Base-by-base conservation (phyloP, 2,888 invertebrate species). In the Zeuzera pyrina region DNA sequence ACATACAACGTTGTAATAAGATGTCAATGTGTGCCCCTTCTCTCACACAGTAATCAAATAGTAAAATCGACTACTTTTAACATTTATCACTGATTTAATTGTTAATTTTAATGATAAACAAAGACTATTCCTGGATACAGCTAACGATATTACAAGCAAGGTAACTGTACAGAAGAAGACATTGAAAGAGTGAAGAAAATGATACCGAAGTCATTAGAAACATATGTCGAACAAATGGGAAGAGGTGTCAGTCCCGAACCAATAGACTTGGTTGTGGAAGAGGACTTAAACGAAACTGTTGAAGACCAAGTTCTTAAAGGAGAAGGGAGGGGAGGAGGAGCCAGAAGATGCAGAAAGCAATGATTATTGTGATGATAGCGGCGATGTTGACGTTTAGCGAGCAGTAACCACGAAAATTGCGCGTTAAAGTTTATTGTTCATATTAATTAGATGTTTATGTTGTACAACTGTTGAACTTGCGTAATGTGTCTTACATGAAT, bases 331-430 rank as follows among this genome's bases (percentile, higher is more conserved):
- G 8, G 63, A 69, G 10, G 87, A 86, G 73, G 29, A 85, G 71
- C n/a, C n/a, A n/a, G n/a, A n/a, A n/a, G 41, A 87, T 63, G 47
- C 86, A 65, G 70, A 87, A 11, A 89, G 86, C 34, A 87, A 87
- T 28, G 88, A 89, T 22, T 88, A 69, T 43, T 76, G 73, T 39
- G 88, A 90, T 65, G 78, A 88, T 70, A 85, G 89, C 53, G 90
- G 89, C 60, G 91, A 91, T 59, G 86, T 88, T 35, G 91, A 90
- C 60, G 86, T 89, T 54, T 79, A 81, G 63, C 65, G 41, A 44
- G 12, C 25, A 12, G 12, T 19, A 19, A 5, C 5, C 19, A 19
- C 8, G 19, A 7, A 19, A 19, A 19, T 8, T 19, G 6, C 1
- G 6, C 19, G 5, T 8, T 19, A 19, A 8, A 19, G 6, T 24